Percentiles rank a stretch among this genome's conserved stretches.
These are phyloP conservation scores for Orius insidiosus DNA, from an alignment of 1,140 invertebrate genomes.

Conservation along the genomic window DNA sequence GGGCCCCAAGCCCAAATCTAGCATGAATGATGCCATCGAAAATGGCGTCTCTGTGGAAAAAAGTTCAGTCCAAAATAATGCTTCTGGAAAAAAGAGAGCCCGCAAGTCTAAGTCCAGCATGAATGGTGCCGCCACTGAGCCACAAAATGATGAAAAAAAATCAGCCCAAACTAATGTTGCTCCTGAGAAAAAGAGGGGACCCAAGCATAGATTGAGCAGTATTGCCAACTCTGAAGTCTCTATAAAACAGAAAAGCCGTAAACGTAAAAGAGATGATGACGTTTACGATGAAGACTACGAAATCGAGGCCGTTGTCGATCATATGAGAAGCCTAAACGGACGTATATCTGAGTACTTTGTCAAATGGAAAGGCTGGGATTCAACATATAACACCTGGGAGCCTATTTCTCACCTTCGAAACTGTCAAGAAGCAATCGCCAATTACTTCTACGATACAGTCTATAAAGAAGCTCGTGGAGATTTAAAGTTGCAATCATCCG, in stretches of 20 bases:
- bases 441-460: slow-evolving; percentile 28
- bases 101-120: no score
- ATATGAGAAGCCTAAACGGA: slow-evolving; percentile 25
- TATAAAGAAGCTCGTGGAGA: background rate
- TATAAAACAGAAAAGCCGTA: slow-evolving; percentile 5
- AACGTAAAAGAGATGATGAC: background rate
- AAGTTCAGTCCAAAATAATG: no score
- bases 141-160: no score
- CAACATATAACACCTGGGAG: slow-evolving; percentile 69
- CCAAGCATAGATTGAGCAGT: no score
- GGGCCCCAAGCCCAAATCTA: no score
- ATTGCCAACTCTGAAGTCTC: no score
- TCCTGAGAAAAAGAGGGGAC: no score
- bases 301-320: slow-evolving; percentile 50
- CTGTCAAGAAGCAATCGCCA: slow-evolving; percentile 31
- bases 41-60: no score
- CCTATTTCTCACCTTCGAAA: slow-evolving; percentile 52
- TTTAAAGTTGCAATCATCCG: background rate
- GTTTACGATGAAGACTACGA: slow-evolving; percentile 34
- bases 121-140: no score
- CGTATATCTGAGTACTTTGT: slow-evolving; percentile 43
- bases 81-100: no score
- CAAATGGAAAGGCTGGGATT: slow-evolving; percentile 70
- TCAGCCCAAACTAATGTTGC: no score
- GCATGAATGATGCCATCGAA: no score